These are phyloP conservation scores for Ianthella basta DNA, from an alignment of 37 sponge, comb jelly and placozoan species.

Conservation along the genomic window DNA sequence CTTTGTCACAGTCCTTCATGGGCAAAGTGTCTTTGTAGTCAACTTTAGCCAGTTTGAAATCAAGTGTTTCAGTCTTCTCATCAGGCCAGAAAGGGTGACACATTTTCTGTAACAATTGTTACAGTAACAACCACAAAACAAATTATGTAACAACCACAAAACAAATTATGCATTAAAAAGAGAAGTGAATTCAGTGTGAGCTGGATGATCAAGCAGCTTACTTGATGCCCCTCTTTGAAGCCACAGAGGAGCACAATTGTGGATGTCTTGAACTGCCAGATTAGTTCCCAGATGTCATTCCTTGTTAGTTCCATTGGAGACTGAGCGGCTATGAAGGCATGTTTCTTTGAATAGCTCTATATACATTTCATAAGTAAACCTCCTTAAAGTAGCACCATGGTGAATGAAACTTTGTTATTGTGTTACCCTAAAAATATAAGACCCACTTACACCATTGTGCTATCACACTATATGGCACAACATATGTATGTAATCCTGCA, in stretches of 20 bases:
- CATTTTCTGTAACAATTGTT: background rate
- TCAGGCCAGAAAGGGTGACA: conserved; percentile 16
- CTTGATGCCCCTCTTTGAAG: background rate
- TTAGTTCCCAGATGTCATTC: conserved; percentile 12
- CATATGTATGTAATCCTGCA: no score
- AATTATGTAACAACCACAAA: no score
- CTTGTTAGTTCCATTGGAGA: conserved; percentile 8
- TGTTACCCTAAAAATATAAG: no score
- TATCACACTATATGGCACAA: no score
- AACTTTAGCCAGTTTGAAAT: background rate
- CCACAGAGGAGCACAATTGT: conserved; percentile 14
- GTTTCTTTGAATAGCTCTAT: conserved; percentile 15
- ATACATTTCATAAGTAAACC: background rate
- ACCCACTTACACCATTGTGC: no score
- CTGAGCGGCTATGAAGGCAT: conserved; percentile 26
- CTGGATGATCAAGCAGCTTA: background rate
- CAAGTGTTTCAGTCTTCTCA: background rate
- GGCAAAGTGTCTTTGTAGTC: background rate
- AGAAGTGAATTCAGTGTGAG: no score
- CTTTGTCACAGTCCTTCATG: background rate
- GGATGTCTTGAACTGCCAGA: conserved; percentile 3
- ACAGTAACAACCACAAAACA: no score
- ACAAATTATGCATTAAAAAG: no score
- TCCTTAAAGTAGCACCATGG: no score
- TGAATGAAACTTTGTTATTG: no score